phyloP scores from a whole-genome alignment of 2,888 invertebrate species.

The Eledone cirrhosa region DNA sequence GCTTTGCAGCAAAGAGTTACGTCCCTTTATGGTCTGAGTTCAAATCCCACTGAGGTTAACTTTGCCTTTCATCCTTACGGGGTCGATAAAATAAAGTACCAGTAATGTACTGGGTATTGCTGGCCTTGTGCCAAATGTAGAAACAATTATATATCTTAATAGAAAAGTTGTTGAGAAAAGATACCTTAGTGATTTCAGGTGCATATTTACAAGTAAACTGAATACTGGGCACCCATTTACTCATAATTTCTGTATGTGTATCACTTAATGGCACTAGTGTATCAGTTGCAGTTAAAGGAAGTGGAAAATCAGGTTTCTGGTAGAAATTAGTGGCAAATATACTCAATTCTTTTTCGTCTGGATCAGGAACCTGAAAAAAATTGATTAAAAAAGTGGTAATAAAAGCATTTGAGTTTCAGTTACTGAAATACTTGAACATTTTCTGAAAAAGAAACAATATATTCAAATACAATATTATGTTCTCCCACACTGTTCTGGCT shows the following conservation, averaged over 20 bases:
- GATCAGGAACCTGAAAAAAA: background rate
- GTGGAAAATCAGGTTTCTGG: background rate
- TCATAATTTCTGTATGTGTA: background rate
- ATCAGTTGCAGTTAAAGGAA: background rate
- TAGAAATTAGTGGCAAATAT: background rate
- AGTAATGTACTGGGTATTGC: no score
- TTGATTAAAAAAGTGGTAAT: background rate
- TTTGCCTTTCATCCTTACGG: no score
- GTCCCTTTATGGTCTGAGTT: no score
- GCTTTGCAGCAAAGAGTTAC: no score
- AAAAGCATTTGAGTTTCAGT: background rate
- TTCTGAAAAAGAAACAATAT: background rate
- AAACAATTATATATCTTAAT: no score
- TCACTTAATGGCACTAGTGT: background rate
- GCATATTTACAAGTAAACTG: slow-evolving; percentile 7
- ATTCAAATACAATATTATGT: no score
- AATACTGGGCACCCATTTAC: background rate
- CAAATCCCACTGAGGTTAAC: no score
- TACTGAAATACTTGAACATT: background rate
- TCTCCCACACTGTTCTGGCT: no score
- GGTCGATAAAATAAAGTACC: no score
- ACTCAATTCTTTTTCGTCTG: background rate
- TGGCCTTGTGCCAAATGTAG: no score
- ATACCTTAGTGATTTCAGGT: background rate
- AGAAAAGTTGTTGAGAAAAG: no score